Conservation (phyloP, 2,888 invertebrate genomes). For the Nineta flava region DNA sequence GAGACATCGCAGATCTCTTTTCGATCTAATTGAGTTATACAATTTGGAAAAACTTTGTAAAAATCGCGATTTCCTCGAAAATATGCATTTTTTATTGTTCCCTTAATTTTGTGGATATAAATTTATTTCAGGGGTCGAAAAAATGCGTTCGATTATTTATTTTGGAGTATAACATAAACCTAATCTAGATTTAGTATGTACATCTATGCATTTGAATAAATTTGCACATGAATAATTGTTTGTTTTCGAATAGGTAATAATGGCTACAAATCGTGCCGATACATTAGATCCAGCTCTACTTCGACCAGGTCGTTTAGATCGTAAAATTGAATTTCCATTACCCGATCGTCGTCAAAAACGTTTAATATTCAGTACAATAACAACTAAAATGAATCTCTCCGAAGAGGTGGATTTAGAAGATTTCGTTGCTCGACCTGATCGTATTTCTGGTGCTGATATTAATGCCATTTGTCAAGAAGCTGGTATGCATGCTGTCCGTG, state of each 20-base stretch:
- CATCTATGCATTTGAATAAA: no score
- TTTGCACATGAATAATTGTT: slow-evolving; percentile 12
- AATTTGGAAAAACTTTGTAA: no score
- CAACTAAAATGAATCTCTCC: slow-evolving; percentile 90
- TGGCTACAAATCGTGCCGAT: slow-evolving; percentile 95
- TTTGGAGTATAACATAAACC: no score
- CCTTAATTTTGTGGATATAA: no score
- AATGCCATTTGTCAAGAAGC: slow-evolving; percentile 99
- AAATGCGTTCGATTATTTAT: no score
- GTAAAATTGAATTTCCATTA: slow-evolving; percentile 97
- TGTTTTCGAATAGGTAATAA: slow-evolving; percentile 60
- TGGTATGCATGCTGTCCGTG: slow-evolving; percentile 98
- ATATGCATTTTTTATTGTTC: no score
- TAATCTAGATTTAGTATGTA: not conserved
- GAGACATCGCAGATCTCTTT: no score
- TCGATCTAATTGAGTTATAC: no score
- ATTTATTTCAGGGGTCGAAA: no score
- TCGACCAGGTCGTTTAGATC: slow-evolving; percentile 88
- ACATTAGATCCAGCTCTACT: slow-evolving; percentile 95
- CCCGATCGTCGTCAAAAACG: slow-evolving; percentile 89
- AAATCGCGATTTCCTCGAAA: no score
- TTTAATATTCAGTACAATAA: slow-evolving; percentile 94
- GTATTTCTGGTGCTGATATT: slow-evolving; percentile 97
- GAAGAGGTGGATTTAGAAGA: slow-evolving; percentile 99
- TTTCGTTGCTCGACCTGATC: slow-evolving; percentile 95